Conservation (phyloP, 1,140 invertebrate genomes). For the Lordiphosa collinella region DNA sequence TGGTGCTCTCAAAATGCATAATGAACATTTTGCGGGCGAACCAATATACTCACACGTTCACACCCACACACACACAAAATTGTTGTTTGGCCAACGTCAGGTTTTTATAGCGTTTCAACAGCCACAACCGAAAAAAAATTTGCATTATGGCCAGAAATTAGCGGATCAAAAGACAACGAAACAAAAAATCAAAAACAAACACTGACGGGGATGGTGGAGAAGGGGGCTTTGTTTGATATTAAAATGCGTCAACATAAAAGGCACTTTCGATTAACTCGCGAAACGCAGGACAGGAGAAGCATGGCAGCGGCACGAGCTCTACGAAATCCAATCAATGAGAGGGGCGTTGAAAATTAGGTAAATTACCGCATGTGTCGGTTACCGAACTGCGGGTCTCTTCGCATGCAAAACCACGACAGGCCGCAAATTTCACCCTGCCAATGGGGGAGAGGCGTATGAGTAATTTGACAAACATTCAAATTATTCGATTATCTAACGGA, state of each 20-base stretch:
- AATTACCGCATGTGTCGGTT: constrained; percentile 64
- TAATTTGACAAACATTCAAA: constrained; percentile 57
- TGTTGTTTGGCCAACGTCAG: constrained; percentile 21
- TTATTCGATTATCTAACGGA: constrained; percentile 57
- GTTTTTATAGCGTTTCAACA: constrained; percentile 1
- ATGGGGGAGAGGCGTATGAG: constrained; percentile 22
- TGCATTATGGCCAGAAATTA: constrained; percentile 40
- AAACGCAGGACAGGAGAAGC: background rate
- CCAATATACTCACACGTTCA: no score
- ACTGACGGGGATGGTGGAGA: constrained; percentile 3
- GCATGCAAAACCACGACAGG: constrained; percentile 41
- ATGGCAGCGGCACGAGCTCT: constrained; percentile 19
- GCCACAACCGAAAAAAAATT: constrained; percentile 2
- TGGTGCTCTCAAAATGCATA: constrained; percentile 31
- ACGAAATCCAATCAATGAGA: constrained; percentile 53
- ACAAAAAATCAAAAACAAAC: constrained; percentile 19
- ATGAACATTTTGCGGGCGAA: constrained; percentile 28
- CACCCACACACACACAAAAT: background rate
- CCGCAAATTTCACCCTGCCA: constrained; percentile 46
- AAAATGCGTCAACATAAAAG: constrained; percentile 61
- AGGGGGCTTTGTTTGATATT: constrained; percentile 37
- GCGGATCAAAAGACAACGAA: constrained; percentile 21
- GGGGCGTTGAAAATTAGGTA: constrained; percentile 59
- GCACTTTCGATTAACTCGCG: constrained; percentile 58
- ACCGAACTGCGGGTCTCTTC: constrained; percentile 26